These are phyloP conservation scores for Enchytraeus crypticus DNA, from an alignment of 2,888 invertebrate species.

Conservation along the genomic window DNA sequence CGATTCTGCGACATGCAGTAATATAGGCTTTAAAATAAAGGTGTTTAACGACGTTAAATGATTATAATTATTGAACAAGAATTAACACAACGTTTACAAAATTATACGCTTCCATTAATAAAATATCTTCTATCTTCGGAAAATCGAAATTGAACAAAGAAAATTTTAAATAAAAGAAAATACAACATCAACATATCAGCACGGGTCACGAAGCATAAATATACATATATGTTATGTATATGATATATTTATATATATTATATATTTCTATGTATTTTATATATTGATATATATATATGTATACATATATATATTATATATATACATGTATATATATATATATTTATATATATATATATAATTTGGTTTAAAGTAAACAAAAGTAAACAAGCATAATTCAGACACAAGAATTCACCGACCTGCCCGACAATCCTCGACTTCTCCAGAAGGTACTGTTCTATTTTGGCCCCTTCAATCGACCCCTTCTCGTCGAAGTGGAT, in stretches of 20 bases:
- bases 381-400: not conserved
- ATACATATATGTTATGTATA: too few species aligned
- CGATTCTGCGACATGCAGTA: slow-evolving; percentile 56
- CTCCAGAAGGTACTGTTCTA: slow-evolving; percentile 94
- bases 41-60: not conserved
- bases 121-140: not conserved
- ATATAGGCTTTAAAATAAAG: not conserved
- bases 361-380: not conserved
- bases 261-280: too few species aligned
- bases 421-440: slow-evolving; percentile 94
- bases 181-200: too few species aligned
- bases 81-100: not conserved
- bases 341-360: too few species aligned
- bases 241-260: too few species aligned
- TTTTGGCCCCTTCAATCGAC: slow-evolving; percentile 95
- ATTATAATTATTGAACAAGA: not conserved
- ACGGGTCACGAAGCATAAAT: too few species aligned
- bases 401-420: too few species aligned
- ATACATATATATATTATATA: too few species aligned
- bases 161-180: too few species aligned
- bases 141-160: not conserved
- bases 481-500: slow-evolving; percentile 91
- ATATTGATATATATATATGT: too few species aligned
- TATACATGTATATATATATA: too few species aligned
- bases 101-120: not conserved